Base-by-base conservation (phyloP, 2,113 vertebrate genomes). In the Microcebus murinus region DNA sequence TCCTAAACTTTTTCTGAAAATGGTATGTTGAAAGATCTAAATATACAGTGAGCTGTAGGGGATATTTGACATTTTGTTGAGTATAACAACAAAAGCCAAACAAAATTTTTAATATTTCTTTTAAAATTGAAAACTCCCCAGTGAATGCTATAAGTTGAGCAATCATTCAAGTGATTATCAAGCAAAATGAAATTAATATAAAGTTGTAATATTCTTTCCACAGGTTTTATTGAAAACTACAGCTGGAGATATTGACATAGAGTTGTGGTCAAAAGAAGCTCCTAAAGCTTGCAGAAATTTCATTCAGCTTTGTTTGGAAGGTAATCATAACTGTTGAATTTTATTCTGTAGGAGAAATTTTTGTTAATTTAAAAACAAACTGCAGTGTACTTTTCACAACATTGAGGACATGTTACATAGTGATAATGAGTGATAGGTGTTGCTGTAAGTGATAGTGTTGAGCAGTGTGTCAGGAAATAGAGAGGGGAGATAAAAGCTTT, bases 261-360 rank as follows among this genome's bases (percentile, higher is more conserved):
- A 99, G 95, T 92, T 99, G 80, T 99, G 99, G 99, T 99, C 99
- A 85, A 99, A 99, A 98, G 99, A 99, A 98, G 98, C 99, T 65
- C 99, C 99, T 31, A 99, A 99, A 98, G 99, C 99, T 81, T 99
- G 99, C 98, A 98, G 99, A 97, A 99, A 99, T 98, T 99, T 99
- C 97, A 98, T 99, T 79, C 99, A 99, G 82, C 99, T 99, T 80
- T 99, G 99, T 97, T 99, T 99, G 99, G 99, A 99, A 99, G 99
- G 99, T 99, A 99, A 98, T 90, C 42, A 88, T 31, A 65, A 45
- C 8, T 82, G 7, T 71, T 42, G 4, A 52, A 6, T 70, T 93
- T 36, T 85, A 91, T 87, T 97, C 52, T 83, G 6, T n/a, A 65
- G 25, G 34, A 77, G n/a, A 21, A 68, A 50, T 79, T 81, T 45